These are phyloP conservation scores for Mobula hypostoma DNA, from an alignment of 2,113 vertebrate species.

Conservation along the genomic window DNA sequence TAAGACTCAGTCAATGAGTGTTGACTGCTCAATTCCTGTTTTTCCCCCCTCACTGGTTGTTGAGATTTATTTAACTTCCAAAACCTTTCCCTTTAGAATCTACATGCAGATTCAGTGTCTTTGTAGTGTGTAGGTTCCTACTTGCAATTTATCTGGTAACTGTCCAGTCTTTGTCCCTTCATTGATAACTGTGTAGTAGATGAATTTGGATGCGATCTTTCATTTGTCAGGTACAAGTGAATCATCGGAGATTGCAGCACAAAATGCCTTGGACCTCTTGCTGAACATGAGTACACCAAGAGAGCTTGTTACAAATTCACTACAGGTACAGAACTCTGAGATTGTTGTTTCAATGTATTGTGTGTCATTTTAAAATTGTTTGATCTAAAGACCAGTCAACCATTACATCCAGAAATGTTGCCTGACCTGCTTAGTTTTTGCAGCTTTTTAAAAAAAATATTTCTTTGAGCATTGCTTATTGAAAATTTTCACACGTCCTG, in stretches of 20 bases:
- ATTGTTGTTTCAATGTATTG: not conserved
- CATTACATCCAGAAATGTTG: not conserved
- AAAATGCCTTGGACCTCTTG: constrained; percentile 82
- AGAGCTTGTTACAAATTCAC: constrained; percentile 65
- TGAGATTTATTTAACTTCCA: not conserved
- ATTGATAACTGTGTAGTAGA: not conserved
- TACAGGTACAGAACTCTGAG: constrained; percentile 65
- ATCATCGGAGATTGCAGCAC: constrained; percentile 71
- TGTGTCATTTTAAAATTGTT: not conserved
- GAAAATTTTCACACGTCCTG: too few species aligned
- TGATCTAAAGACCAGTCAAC: not conserved
- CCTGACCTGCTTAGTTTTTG: too few species aligned
- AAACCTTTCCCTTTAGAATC: not conserved
- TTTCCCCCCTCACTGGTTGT: not conserved
- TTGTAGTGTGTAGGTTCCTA: not conserved
- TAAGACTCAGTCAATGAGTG: not conserved
- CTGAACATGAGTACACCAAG: constrained; percentile 86
- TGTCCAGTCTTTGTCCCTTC: not conserved
- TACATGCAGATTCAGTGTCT: not conserved
- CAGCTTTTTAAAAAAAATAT: too few species aligned
- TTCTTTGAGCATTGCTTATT: too few species aligned
- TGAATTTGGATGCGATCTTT: not conserved
- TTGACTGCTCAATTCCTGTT: not conserved
- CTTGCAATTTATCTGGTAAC: not conserved
- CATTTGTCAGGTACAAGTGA: constrained; percentile 53